These are phyloP conservation scores for Tetrax tetrax DNA, from an alignment of 2,113 vertebrate species.

Conservation along the genomic window DNA sequence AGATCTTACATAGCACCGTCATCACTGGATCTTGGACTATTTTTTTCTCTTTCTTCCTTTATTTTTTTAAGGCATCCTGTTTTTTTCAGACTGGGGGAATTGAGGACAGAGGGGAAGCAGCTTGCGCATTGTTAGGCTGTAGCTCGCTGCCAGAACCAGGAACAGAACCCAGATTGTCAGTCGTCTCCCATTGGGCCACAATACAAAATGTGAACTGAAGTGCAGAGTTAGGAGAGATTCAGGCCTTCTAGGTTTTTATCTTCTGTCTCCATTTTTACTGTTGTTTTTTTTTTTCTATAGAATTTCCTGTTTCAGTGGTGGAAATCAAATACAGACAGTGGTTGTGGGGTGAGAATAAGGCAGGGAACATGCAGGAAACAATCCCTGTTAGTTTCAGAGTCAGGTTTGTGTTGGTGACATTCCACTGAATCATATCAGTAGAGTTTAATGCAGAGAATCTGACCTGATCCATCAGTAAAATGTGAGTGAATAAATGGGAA, in stretches of 20 bases:
- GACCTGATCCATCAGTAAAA: background rate
- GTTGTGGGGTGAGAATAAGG: background rate
- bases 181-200: slow-evolving; percentile 30
- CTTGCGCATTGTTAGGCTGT: slow-evolving; percentile 47
- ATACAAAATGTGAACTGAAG: slow-evolving; percentile 34
- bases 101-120: slow-evolving; percentile 64
- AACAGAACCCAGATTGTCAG: slow-evolving; percentile 62
- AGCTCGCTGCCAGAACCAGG: slow-evolving; percentile 58
- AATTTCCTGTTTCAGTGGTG: background rate
- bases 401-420: background rate
- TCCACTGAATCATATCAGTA: background rate
- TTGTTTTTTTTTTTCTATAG: background rate
- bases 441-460: background rate
- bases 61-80: background rate
- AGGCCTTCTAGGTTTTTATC: slow-evolving; percentile 21
- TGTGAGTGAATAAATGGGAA: background rate
- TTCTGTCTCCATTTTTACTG: background rate
- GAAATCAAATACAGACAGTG: background rate
- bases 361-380: background rate
- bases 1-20: background rate
- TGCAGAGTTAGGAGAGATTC: slow-evolving; percentile 5
- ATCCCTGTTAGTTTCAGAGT: background rate
- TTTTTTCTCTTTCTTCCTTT: too few relatives aligned
- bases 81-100: slow-evolving; percentile 56
- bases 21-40: background rate